Percentiles rank a stretch among this genome's conserved stretches.
phyloP scores from a whole-genome alignment of 2,113 vertebrate genomes.

The Rana temporaria region DNA sequence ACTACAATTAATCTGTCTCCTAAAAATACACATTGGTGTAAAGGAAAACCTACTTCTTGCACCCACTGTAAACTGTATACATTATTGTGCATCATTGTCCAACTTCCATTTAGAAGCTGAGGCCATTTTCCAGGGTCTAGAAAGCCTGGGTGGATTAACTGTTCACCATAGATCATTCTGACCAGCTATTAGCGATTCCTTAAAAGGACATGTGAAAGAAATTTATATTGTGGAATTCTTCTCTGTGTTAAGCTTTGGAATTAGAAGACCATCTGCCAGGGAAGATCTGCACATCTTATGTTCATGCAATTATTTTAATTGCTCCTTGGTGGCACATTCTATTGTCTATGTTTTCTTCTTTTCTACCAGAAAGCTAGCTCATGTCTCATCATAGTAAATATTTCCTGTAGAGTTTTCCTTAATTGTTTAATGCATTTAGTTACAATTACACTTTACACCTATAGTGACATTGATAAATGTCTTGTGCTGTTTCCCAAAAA shows the following conservation, averaged over 20 bases:
- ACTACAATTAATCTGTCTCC: no score
- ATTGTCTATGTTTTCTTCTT: slow-evolving; percentile 55
- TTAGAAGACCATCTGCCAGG: slow-evolving; percentile 13
- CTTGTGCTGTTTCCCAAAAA: slow-evolving; percentile 85
- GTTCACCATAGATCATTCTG: slow-evolving; percentile 10
- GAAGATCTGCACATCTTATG: slow-evolving; percentile 12
- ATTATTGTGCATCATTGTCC: neutral
- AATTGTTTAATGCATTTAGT: slow-evolving; percentile 91
- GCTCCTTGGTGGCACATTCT: neutral
- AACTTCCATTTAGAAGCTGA: neutral
- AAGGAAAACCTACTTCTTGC: no score
- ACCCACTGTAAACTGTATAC: neutral
- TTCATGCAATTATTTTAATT: slow-evolving; percentile 33
- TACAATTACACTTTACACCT: slow-evolving; percentile 90
- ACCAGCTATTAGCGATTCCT: neutral
- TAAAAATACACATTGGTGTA: no score
- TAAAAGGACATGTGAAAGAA: neutral
- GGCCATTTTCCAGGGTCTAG: neutral
- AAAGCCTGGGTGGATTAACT: neutral
- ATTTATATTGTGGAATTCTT: neutral
- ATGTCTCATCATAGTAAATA: slow-evolving; percentile 77
- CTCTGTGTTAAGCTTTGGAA: neutral
- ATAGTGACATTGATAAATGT: slow-evolving; percentile 88
- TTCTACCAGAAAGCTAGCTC: slow-evolving; percentile 75
- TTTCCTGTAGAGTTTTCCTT: slow-evolving; percentile 83